Evolutionary conservation across 2,888 invertebrate genomes (phyloP).

Genomic region (Standfussiana lucernea): DNA sequence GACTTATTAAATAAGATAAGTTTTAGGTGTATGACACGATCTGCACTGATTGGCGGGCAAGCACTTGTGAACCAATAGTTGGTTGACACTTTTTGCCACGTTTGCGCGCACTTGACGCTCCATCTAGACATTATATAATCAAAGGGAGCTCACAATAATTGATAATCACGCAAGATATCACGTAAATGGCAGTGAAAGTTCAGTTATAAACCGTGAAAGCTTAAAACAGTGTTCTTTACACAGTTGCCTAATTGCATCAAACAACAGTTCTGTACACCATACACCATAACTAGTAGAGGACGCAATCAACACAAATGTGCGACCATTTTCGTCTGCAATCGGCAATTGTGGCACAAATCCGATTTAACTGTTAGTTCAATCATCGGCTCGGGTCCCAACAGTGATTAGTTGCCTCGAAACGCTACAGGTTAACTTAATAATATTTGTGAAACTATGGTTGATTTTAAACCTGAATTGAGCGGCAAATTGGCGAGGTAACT

Average conservation of each 20-base stretch:
- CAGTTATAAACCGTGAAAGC: too few relatives aligned
- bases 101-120: too few relatives aligned
- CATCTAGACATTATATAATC: too few relatives aligned
- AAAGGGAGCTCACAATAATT: too few relatives aligned
- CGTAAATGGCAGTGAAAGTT: too few relatives aligned
- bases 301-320: conserved; percentile 32
- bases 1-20: too few relatives aligned
- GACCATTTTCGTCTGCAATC: conserved; percentile 32
- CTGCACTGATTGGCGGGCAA: too few relatives aligned
- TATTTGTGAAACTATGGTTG: neutral
- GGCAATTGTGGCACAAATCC: conserved; percentile 38
- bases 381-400: conserved; percentile 13
- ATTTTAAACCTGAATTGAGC: neutral
- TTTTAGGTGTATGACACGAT: too few relatives aligned
- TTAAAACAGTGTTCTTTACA: too few relatives aligned
- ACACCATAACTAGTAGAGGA: neutral
- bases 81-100: too few relatives aligned
- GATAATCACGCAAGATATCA: too few relatives aligned
- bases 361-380: conserved; percentile 46
- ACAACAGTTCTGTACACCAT: neutral
- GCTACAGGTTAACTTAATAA: conserved; percentile 21
- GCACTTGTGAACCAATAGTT: too few relatives aligned
- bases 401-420: conserved; percentile 16
- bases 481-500: neutral
- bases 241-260: neutral